Evolutionary conservation across 2,797 vertebrate species (phyloP).

Genomic region (Antennarius maculatus): DNA sequence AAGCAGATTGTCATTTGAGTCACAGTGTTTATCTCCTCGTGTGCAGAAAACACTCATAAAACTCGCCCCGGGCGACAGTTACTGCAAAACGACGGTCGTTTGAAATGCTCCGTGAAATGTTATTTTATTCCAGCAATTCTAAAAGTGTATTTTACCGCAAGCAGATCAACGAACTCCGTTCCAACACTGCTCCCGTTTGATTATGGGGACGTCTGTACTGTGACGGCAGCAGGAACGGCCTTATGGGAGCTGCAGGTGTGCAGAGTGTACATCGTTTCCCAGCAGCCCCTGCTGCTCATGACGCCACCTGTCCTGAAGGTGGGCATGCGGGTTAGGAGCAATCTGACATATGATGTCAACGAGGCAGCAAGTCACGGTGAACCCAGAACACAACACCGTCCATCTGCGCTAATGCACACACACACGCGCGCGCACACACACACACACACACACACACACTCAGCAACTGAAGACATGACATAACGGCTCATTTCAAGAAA

Average conservation of each 20-base stretch:
- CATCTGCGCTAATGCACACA: constrained; percentile 57
- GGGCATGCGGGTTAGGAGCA: constrained; percentile 38
- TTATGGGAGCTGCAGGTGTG: neutral
- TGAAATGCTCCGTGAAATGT: too few relatives aligned
- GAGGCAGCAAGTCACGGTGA: constrained; percentile 60
- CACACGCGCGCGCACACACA: constrained; percentile 10
- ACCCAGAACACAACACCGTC: constrained; percentile 39
- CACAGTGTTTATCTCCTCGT: constrained; percentile 14
- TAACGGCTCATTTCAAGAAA: neutral
- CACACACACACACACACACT: constrained; percentile 8
- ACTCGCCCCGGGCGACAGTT: constrained; percentile 2
- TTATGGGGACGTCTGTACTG: constrained; percentile 13
- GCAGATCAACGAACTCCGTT: neutral
- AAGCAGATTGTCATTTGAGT: constrained; percentile 15
- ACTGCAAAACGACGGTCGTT: neutral
- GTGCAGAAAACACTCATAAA: neutral
- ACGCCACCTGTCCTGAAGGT: constrained; percentile 17
- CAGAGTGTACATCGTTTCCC: constrained; percentile 5
- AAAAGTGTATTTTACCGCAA: too few relatives aligned
- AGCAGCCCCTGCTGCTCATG: constrained; percentile 24
- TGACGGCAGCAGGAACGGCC: neutral
- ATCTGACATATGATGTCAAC: constrained; percentile 64
- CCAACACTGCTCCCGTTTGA: neutral
- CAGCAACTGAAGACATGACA: constrained; percentile 7
- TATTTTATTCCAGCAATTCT: constrained; percentile 1